These are phyloP conservation scores for Homalodisca vitripennis DNA, from an alignment of 1,140 invertebrate species.

Conservation along the genomic window DNA sequence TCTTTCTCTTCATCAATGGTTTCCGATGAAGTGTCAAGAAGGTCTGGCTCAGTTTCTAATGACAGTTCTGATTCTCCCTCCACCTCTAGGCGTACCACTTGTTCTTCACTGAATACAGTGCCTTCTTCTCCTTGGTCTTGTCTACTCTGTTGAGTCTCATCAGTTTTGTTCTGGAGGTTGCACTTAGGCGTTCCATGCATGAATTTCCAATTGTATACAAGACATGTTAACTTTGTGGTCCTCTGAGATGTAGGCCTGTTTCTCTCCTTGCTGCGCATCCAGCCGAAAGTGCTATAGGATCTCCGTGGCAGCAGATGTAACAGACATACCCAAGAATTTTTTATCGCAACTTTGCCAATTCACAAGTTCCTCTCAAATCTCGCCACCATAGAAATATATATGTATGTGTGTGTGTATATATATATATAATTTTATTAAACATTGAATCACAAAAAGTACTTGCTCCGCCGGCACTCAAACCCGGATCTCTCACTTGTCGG, in stretches of 20 bases:
- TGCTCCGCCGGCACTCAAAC: too few species aligned
- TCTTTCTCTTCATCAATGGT: neutral
- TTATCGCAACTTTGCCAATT: slow-evolving; percentile 18
- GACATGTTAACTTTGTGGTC: slow-evolving; percentile 2
- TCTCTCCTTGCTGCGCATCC: slow-evolving; percentile 26
- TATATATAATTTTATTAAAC: too few species aligned
- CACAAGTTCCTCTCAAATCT: slow-evolving; percentile 22
- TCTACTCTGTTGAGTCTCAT: neutral
- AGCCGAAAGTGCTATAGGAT: slow-evolving; percentile 23
- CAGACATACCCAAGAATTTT: slow-evolving; percentile 9
- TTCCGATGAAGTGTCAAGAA: neutral
- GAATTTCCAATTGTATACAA: slow-evolving; percentile 22
- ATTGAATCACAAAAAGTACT: too few species aligned
- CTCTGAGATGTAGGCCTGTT: slow-evolving; percentile 22
- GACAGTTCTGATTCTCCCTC: slow-evolving; percentile 11
- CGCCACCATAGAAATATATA: slow-evolving; percentile 28
- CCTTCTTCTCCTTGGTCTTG: slow-evolving; percentile 19
- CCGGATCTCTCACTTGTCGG: too few species aligned
- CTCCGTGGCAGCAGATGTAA: slow-evolving; percentile 22
- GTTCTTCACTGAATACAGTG: neutral
- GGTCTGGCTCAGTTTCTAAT: slow-evolving; percentile 1
- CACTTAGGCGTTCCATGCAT: neutral
- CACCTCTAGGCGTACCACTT: neutral
- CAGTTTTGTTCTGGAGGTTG: slow-evolving; percentile 18
- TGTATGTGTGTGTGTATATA: too few species aligned